These are phyloP conservation scores for Papilio demoleus DNA, from an alignment of 2,888 invertebrate species.

Conservation along the genomic window DNA sequence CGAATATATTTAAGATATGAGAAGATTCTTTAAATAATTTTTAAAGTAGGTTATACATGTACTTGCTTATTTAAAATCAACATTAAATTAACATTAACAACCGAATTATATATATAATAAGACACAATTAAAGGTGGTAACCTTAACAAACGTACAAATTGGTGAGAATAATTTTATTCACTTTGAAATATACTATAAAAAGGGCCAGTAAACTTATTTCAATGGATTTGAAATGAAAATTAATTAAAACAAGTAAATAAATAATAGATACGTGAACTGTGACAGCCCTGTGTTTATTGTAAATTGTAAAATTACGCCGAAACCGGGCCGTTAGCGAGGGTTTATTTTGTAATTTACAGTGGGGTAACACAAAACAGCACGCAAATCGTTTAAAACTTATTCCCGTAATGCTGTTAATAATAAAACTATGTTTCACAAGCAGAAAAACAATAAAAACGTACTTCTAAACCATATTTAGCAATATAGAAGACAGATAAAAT, in stretches of 20 bases:
- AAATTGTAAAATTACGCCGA: slow-evolving; percentile 41
- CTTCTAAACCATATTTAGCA: neutral
- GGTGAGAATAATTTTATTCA: too few species aligned
- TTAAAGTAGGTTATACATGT: too few species aligned
- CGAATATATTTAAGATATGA: neutral
- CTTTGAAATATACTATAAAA: too few species aligned
- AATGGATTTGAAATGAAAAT: neutral
- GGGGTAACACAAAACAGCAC: slow-evolving; percentile 51
- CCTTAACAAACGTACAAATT: too few species aligned
- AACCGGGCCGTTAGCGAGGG: slow-evolving; percentile 47
- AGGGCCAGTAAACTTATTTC: neutral
- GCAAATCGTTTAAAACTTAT: slow-evolving; percentile 42
- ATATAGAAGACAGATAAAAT: too few species aligned
- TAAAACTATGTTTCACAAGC: neutral
- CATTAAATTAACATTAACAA: slow-evolving; percentile 10
- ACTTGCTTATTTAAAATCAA: neutral
- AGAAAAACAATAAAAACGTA: neutral
- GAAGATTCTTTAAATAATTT: neutral
- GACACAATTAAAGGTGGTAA: too few species aligned
- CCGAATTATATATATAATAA: slow-evolving; percentile 3
- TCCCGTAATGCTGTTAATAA: slow-evolving; percentile 3
- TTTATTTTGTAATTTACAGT: slow-evolving; percentile 56
- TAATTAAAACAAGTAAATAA: neutral
- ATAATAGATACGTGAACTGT: neutral
- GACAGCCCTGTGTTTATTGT: slow-evolving; percentile 31